Percentiles rank a stretch among this genome's conserved stretches.
These are phyloP conservation scores for Pegoplata infirma DNA, from an alignment of 2,888 invertebrate genomes.

Conservation along the genomic window DNA sequence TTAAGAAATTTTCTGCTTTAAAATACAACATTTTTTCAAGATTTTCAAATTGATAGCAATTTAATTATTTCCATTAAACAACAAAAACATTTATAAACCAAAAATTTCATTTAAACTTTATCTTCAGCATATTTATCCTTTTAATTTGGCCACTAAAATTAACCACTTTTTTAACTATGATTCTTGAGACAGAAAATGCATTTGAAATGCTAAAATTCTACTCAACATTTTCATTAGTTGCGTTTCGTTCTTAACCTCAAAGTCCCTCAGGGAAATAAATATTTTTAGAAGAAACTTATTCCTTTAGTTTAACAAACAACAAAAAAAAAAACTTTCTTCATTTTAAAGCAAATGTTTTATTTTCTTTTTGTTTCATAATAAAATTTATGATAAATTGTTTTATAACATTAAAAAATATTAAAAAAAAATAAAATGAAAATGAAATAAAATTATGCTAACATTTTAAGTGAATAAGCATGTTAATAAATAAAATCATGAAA, in stretches of 20 bases:
- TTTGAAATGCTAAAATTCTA: background rate
- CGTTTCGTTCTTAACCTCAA: too few species aligned
- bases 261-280: background rate
- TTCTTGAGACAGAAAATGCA: background rate
- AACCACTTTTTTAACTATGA: background rate
- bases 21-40: too few species aligned
- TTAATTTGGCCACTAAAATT: background rate
- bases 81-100: background rate
- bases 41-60: too few species aligned
- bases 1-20: too few species aligned
- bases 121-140: too few species aligned
- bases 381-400: slow-evolving; percentile 58
- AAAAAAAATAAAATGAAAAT: too few species aligned
- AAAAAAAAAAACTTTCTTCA: background rate
- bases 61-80: too few species aligned
- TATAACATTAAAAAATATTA: slow-evolving; percentile 37
- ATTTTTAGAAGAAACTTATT: slow-evolving; percentile 23
- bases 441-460: slow-evolving; percentile 43
- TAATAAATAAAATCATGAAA: slow-evolving; percentile 52
- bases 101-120: too few species aligned
- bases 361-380: slow-evolving; percentile 1
- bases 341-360: background rate
- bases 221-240: slow-evolving; percentile 13
- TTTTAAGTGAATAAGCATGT: slow-evolving; percentile 62
- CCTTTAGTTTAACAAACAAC: background rate